phyloP scores from a whole-genome alignment of 53 echinoderm and acorn worm genomes.

The Echinarachnius parma region DNA sequence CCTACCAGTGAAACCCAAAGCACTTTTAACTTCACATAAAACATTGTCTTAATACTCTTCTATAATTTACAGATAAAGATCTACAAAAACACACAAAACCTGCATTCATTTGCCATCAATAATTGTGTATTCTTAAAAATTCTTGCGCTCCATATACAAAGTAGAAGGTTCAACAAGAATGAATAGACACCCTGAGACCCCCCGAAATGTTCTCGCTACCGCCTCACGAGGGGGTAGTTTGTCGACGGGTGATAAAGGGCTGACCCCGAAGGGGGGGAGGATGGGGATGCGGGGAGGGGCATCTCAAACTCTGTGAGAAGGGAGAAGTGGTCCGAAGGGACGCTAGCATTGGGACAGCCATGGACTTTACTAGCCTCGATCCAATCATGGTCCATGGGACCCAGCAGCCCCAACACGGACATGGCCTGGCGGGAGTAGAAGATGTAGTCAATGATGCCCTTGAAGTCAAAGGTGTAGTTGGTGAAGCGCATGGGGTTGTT shows the following conservation, averaged over 20 bases:
- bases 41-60: conserved; percentile 35
- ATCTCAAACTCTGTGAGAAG: conserved; percentile 92
- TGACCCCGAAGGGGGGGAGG: conserved; percentile 29
- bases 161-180: not conserved
- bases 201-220: conserved; percentile 29
- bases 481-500: conserved; percentile 90
- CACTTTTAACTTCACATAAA: conserved; percentile 49
- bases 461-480: conserved; percentile 97
- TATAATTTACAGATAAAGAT: conserved; percentile 47
- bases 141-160: conserved; percentile 26
- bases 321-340: conserved; percentile 96
- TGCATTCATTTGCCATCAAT: conserved; percentile 18
- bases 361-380: conserved; percentile 86
- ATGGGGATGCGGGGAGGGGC: conserved; percentile 64
- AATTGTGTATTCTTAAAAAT: conserved; percentile 29
- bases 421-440: conserved; percentile 76
- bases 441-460: conserved; percentile 97
- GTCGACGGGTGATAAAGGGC: conserved; percentile 29
- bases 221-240: conserved; percentile 41
- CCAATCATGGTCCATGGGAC: conserved; percentile 84
- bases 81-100: conserved; percentile 52
- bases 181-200: conserved; percentile 37
- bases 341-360: conserved; percentile 89
- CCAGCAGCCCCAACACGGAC: conserved; percentile 76
- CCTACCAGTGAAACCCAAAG: conserved; percentile 14